Evolutionary conservation across 2,888 invertebrate genomes (phyloP).

Genomic region (Agrotis exclamationis): DNA sequence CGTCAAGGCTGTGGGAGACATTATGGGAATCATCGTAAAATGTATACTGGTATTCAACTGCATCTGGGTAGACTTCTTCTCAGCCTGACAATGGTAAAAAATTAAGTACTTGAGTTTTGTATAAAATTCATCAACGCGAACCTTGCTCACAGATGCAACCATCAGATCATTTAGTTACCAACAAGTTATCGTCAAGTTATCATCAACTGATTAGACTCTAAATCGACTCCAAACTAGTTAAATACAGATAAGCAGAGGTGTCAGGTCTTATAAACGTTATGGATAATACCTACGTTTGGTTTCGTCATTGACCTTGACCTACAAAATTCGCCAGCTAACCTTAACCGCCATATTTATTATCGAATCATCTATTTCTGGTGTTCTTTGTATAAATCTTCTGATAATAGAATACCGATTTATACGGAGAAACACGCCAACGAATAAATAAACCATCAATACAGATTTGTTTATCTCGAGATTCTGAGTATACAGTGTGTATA

Average conservation of each 20-base stretch:
- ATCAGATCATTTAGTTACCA: no score
- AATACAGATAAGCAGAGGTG: background rate
- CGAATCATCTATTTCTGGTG: conserved; percentile 17
- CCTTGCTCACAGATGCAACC: no score
- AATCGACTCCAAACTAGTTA: background rate
- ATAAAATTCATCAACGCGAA: no score
- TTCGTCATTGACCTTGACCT: conserved; percentile 9
- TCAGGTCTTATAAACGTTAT: background rate
- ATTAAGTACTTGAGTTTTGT: no score
- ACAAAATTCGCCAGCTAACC: conserved; percentile 18
- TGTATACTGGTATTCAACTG: background rate
- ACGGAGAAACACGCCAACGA: conserved; percentile 11
- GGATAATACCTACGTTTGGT: background rate
- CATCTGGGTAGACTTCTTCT: background rate
- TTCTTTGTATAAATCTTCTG: conserved; percentile 19
- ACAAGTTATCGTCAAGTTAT: no score
- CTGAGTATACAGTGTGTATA: background rate
- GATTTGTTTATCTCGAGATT: conserved; percentile 38
- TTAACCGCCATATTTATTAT: conserved; percentile 24
- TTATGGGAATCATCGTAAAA: no score
- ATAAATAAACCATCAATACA: conserved; percentile 29
- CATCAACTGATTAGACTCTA: background rate
- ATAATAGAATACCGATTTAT: conserved; percentile 24
- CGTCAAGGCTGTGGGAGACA: no score
- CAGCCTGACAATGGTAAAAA: no score